phyloP scores from a whole-genome alignment of 1,140 invertebrate genomes.

The Harpegnathos saltator region DNA sequence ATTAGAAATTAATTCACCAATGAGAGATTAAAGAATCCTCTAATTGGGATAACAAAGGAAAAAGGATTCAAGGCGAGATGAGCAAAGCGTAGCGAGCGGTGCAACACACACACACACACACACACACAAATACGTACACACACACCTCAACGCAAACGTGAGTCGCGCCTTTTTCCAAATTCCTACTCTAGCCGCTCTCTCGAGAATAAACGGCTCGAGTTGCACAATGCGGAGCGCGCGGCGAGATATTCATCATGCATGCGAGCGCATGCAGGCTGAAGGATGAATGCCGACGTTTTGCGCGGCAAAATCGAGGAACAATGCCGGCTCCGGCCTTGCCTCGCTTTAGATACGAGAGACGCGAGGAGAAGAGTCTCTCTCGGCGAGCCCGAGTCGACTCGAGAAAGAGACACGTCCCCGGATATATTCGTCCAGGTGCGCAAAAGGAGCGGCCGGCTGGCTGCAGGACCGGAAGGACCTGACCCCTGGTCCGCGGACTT shows the following conservation, averaged over 20 bases:
- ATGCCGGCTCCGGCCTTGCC: slow-evolving; percentile 37
- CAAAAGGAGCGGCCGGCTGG: neutral
- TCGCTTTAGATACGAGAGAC: slow-evolving; percentile 9
- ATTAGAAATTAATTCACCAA: too few relatives aligned
- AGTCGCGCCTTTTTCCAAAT: neutral
- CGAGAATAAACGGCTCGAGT: slow-evolving; percentile 1
- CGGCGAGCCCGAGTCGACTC: slow-evolving; percentile 26
- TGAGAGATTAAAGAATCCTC: too few relatives aligned
- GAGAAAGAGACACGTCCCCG: slow-evolving; percentile 21
- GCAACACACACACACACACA: too few relatives aligned
- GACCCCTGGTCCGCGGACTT: slow-evolving; percentile 44
- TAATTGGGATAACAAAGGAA: too few relatives aligned
- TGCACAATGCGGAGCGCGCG: slow-evolving; percentile 25
- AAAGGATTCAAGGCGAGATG: too few relatives aligned
- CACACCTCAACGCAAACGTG: too few relatives aligned
- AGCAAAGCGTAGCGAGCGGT: too few relatives aligned
- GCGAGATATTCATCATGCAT: slow-evolving; percentile 43
- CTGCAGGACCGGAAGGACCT: slow-evolving; percentile 68
- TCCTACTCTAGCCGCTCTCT: slow-evolving; percentile 21
- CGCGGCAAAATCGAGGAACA: slow-evolving; percentile 46
- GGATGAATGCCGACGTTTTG: slow-evolving; percentile 24
- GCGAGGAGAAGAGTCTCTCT: slow-evolving; percentile 23
- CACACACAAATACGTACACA: too few relatives aligned
- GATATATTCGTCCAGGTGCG: slow-evolving; percentile 59
- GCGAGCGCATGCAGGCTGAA: neutral